These are phyloP conservation scores for Rhamnusium bicolor DNA, from an alignment of 2,888 invertebrate species.

Conservation along the genomic window DNA sequence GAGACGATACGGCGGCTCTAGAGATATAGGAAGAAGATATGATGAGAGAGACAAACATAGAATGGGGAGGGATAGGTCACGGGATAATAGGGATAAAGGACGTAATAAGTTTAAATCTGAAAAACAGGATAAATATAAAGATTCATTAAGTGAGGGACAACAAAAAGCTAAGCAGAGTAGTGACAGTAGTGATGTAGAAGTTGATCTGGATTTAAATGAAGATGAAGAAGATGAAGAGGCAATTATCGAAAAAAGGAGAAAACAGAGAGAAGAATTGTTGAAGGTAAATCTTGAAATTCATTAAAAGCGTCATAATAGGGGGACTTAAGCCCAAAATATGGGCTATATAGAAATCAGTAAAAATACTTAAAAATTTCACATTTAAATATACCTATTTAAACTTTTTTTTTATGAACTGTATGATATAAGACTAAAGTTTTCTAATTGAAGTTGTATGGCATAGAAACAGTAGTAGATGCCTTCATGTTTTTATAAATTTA, in stretches of 20 bases:
- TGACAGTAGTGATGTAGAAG: constrained; percentile 81
- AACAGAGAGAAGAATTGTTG: constrained; percentile 89
- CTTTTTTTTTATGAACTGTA: no score
- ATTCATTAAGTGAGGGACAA: constrained; percentile 87
- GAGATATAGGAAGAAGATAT: constrained; percentile 56
- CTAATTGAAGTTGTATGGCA: no score
- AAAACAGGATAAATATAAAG: constrained; percentile 76
- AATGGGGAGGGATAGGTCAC: constrained; percentile 66
- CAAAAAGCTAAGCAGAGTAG: constrained; percentile 81
- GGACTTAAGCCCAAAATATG: no score
- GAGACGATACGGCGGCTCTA: constrained; percentile 61
- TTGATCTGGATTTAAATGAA: constrained; percentile 83
- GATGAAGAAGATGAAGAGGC: constrained; percentile 95
- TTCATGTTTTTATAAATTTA: no score
- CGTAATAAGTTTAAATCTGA: constrained; percentile 62
- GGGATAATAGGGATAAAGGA: constrained; percentile 67
- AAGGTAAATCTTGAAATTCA: constrained; percentile 74
- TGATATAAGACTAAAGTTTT: no score
- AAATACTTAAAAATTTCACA: no score
- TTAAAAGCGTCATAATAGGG: no score
- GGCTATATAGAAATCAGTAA: no score
- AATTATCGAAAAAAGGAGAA: constrained; percentile 90
- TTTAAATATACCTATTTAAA: no score
- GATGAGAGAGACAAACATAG: constrained; percentile 50
- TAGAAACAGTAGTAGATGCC: no score